Evolutionary conservation across 2,888 invertebrate genomes (phyloP), one percentile per base, ranked within the genome.

Genomic region (Euzetes globulus): DNA sequence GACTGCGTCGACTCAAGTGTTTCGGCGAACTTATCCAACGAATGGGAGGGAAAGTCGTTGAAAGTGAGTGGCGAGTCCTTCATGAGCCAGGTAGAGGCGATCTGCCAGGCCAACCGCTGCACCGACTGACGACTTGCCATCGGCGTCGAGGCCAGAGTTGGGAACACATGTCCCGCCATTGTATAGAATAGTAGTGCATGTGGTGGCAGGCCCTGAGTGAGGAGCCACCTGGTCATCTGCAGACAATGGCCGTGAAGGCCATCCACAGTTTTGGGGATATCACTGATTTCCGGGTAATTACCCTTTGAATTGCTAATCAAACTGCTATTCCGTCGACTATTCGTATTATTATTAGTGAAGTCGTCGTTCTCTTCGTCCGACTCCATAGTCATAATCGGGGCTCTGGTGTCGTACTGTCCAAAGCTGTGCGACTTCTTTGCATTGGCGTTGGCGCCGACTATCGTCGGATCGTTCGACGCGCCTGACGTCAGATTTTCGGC

Each of bases 81-180:
- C 81, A 93, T 91, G 76, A 94, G 85, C 86, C 97, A 97, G 81
- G 93, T 92, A 79, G 96, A 96, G 85, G 95, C 94, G 81, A 98
- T 94, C 87, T 99, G 98, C 85, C 97, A 98, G 4, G 97, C 97
- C 97, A 98, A 99, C 82, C 65, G 29, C 13, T 52, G 63, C 33
- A 72, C 9, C 5, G 25, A 13, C 19, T 19, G 29, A 1, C 52
- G 33, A 47, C 27, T 55, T 25, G 17, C 22, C 19, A 29, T 1
- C 9, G 70, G 41, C 7, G 47, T 45, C 29, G 68, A 41, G 13
- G 68, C 74, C 33, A 74, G 22, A 6, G n/a, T 22, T 19, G 74
- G 74, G 33, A 74, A 74, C 13, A 74, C 60, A 27, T 74, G 52
- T 58, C 60, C 70, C 6, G 74, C 60, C 19, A 74, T 55, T 6